phyloP scores from a whole-genome alignment of 2,888 invertebrate genomes.

The Drosophila pseudotakahashii region DNA sequence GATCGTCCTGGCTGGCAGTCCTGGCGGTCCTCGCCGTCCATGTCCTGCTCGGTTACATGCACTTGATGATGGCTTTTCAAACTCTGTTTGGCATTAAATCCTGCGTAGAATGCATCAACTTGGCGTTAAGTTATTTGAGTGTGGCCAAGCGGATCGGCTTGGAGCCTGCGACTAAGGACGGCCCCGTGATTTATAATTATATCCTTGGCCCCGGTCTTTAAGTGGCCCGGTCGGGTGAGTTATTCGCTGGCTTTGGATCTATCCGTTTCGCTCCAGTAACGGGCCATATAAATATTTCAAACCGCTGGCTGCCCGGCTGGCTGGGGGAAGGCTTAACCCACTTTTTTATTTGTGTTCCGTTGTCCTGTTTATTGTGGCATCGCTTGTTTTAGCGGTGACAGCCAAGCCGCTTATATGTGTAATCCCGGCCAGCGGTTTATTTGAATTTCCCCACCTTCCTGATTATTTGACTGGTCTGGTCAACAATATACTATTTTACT shows the following conservation, averaged over 20 bases:
- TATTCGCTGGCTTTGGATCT: conserved; percentile 44
- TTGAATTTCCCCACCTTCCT: conserved; percentile 36
- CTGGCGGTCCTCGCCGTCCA: conserved; percentile 13
- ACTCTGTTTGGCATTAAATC: conserved; percentile 68
- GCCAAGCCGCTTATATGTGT: conserved; percentile 68
- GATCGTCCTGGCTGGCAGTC: conserved; percentile 6
- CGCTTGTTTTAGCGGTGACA: conserved; percentile 36
- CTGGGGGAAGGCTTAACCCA: conserved; percentile 31
- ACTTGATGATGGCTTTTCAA: conserved; percentile 72
- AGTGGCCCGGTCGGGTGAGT: conserved; percentile 43
- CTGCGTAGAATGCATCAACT: conserved; percentile 54
- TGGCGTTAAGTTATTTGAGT: conserved; percentile 71
- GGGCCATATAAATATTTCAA: conserved; percentile 60
- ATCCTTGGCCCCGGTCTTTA: conserved; percentile 40
- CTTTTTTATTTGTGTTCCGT: conserved; percentile 16
- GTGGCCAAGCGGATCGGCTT: conserved; percentile 48
- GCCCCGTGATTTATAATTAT: conserved; percentile 70
- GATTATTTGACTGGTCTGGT: neutral
- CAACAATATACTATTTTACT: conserved; percentile 43
- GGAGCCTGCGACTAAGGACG: conserved; percentile 33
- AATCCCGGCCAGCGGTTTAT: conserved; percentile 65
- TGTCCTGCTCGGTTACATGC: conserved; percentile 53
- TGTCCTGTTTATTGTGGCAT: conserved; percentile 36
- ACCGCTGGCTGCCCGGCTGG: conserved; percentile 30
- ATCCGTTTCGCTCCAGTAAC: conserved; percentile 53